Evolutionary conservation across 2,888 invertebrate genomes (phyloP).

Genomic region (Drosophila greeni): DNA sequence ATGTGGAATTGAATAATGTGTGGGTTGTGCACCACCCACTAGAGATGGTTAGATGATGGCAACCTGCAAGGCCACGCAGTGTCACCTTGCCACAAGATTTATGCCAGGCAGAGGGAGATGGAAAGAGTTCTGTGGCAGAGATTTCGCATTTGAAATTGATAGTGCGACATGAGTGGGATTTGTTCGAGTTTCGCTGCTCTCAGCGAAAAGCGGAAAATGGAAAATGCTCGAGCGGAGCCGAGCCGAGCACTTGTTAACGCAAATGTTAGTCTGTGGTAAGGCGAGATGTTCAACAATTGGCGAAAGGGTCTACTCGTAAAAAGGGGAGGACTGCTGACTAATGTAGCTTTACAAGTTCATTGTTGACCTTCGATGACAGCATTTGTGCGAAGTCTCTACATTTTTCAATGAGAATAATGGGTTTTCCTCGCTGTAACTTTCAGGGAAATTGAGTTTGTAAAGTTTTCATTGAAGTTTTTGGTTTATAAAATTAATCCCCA

Average conservation of each 20-base stretch:
- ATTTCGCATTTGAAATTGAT: slow-evolving; percentile 62
- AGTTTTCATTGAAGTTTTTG: not conserved
- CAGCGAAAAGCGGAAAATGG: slow-evolving; percentile 24
- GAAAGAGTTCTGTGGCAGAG: slow-evolving; percentile 30
- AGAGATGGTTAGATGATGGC: slow-evolving; percentile 11
- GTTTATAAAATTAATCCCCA: no score
- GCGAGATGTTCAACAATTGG: slow-evolving; percentile 22
- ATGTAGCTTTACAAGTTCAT: slow-evolving; percentile 3
- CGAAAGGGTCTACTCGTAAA: slow-evolving; percentile 13
- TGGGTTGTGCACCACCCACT: not conserved
- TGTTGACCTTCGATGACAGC: slow-evolving; percentile 17
- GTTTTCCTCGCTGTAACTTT: not conserved
- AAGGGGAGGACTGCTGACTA: slow-evolving; percentile 9
- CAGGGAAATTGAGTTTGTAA: not conserved
- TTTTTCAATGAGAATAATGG: slow-evolving; percentile 10
- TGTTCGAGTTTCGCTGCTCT: slow-evolving; percentile 37
- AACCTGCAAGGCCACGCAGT: slow-evolving; percentile 27
- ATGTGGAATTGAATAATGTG: slow-evolving; percentile 66
- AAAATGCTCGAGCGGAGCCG: slow-evolving; percentile 12
- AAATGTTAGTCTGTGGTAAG: slow-evolving; percentile 29
- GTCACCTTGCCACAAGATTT: slow-evolving; percentile 55
- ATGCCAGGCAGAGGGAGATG: slow-evolving; percentile 40
- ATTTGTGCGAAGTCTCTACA: slow-evolving; percentile 1
- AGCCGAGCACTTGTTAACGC: slow-evolving; percentile 36
- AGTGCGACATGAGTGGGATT: slow-evolving; percentile 56